Conservation (phyloP, 1,140 invertebrate genomes). For the Gonatopus flavifemur region DNA sequence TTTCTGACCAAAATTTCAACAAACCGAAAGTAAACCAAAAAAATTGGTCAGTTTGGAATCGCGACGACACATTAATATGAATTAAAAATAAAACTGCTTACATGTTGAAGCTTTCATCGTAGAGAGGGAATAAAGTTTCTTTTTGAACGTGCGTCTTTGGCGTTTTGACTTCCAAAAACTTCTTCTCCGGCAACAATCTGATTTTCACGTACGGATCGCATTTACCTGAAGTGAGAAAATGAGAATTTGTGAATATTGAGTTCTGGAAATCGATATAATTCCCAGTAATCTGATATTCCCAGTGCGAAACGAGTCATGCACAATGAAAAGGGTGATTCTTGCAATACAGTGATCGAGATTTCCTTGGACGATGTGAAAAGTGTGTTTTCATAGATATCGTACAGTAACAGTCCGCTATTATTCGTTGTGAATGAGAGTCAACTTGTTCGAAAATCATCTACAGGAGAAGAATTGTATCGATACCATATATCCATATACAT, state of each 20-base stretch:
- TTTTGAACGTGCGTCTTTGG: slow-evolving; percentile 89
- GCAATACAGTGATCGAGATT: too few species aligned
- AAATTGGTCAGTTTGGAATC: too few species aligned
- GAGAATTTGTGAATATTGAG: background rate
- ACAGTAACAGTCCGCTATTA: too few species aligned
- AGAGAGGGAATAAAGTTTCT: slow-evolving; percentile 90
- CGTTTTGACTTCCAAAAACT: slow-evolving; percentile 71
- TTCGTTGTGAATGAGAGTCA: too few species aligned
- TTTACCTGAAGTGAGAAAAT: slow-evolving; percentile 55
- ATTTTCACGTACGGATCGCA: slow-evolving; percentile 93
- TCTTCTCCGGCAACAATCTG: slow-evolving; percentile 79
- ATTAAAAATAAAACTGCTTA: slow-evolving; percentile 58
- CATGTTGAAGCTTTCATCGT: slow-evolving; percentile 93
- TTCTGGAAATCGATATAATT: background rate
- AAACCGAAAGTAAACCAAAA: too few species aligned
- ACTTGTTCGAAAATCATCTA: too few species aligned
- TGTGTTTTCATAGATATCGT: too few species aligned
- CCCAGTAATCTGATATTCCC: slow-evolving; percentile 18
- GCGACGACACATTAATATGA: too few species aligned
- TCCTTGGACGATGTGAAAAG: too few species aligned
- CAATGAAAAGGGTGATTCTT: slow-evolving; percentile 19
- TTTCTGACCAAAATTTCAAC: too few species aligned
- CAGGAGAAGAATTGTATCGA: too few species aligned
- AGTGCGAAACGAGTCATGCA: slow-evolving; percentile 28
- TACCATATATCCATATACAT: too few species aligned